Percentiles rank a stretch among this genome's conserved stretches.
Conservation (phyloP, 2,797 vertebrate species). For the Nasua narica region DNA sequence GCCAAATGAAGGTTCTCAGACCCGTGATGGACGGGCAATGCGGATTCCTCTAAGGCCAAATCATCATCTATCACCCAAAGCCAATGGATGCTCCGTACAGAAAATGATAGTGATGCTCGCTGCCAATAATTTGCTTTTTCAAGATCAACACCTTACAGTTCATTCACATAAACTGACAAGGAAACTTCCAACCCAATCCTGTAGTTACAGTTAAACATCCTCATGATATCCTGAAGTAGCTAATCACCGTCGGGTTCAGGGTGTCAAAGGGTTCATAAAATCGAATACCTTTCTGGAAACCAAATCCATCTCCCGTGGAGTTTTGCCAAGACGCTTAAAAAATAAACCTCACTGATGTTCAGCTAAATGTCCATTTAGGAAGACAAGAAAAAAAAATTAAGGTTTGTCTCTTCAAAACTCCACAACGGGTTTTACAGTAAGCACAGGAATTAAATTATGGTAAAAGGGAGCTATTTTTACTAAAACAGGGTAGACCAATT, state of each 20-base stretch:
- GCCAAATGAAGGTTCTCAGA: constrained; percentile 35
- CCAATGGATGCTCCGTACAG: not conserved
- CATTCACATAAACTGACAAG: not conserved
- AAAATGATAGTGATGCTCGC: not conserved
- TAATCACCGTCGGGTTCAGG: not conserved
- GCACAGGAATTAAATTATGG: constrained; percentile 83
- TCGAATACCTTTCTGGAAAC: constrained; percentile 35
- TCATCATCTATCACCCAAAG: not conserved
- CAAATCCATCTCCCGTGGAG: constrained; percentile 67
- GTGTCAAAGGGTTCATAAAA: constrained; percentile 34
- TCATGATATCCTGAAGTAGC: not conserved
- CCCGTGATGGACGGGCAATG: not conserved
- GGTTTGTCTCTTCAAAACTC: constrained; percentile 77
- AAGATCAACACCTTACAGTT: not conserved
- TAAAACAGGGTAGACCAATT: constrained; percentile 83
- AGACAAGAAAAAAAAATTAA: constrained; percentile 69
- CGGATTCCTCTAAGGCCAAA: constrained; percentile 14
- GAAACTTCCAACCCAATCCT: not conserved
- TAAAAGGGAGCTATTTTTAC: constrained; percentile 85
- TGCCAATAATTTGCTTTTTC: not conserved
- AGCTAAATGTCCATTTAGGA: constrained; percentile 63
- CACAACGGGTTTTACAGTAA: constrained; percentile 84
- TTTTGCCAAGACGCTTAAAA: constrained; percentile 64
- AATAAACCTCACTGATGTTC: not conserved
- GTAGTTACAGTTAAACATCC: not conserved